Percentiles rank a stretch among this genome's conserved stretches.
These are phyloP conservation scores for Antigone vipio DNA, from an alignment of 2,113 vertebrate species.

Conservation along the genomic window DNA sequence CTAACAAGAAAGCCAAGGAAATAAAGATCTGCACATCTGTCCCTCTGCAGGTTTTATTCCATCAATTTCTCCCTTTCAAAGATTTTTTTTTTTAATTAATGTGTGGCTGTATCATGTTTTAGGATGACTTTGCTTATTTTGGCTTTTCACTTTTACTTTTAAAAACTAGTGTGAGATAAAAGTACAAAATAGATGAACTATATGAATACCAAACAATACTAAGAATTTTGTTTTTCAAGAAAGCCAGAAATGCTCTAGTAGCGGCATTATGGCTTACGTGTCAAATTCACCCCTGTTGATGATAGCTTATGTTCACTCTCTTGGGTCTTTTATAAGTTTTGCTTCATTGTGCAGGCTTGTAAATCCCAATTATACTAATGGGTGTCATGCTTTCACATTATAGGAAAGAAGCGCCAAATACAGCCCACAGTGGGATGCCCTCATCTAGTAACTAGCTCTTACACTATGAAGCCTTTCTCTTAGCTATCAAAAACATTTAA, in stretches of 20 bases:
- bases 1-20: not conserved
- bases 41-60: not conserved
- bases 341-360: slow-evolving; percentile 61
- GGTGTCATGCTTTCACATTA: slow-evolving; percentile 64
- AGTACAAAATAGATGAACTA: not conserved
- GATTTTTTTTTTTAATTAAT: not conserved
- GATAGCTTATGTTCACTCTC: slow-evolving; percentile 54
- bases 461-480: slow-evolving; percentile 36
- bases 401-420: slow-evolving; percentile 46
- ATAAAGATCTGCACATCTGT: not conserved
- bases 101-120: not conserved
- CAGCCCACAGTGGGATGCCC: slow-evolving; percentile 44
- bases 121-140: not conserved
- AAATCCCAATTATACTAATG: slow-evolving; percentile 69
- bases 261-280: not conserved
- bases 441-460: slow-evolving; percentile 40
- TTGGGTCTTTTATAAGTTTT: slow-evolving; percentile 57
- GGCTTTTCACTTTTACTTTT: not conserved
- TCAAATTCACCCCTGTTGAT: not conserved
- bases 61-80: not conserved
- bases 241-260: not conserved
- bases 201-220: not conserved
- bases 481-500: slow-evolving; percentile 58
- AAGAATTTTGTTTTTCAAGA: slow-evolving; percentile 6
- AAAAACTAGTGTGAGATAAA: not conserved